These are phyloP conservation scores for Eupithecia vulgata DNA, from an alignment of 2,888 invertebrate species.

Conservation along the genomic window DNA sequence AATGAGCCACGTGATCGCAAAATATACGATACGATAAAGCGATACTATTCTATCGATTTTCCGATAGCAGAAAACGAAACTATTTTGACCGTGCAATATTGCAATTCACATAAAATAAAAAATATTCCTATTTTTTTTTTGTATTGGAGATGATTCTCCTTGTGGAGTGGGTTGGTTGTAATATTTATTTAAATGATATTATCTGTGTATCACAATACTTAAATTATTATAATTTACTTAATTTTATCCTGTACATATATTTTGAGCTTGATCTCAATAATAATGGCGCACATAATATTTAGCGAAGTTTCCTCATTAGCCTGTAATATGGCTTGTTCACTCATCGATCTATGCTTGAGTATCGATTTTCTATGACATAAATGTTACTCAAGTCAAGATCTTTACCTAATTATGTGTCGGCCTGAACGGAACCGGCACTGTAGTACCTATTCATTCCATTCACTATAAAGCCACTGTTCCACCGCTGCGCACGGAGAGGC, in stretches of 20 bases:
- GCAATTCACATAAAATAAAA: not conserved
- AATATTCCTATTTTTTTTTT: not conserved
- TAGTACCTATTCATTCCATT: not conserved
- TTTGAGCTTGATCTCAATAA: slow-evolving; percentile 34
- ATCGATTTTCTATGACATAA: too few species aligned
- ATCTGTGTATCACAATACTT: not conserved
- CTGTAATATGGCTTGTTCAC: too few species aligned
- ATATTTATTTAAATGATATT: not conserved
- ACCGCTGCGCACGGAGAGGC: too few species aligned
- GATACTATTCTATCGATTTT: not conserved
- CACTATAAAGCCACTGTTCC: not conserved
- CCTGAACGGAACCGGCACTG: not conserved
- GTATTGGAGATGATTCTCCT: not conserved
- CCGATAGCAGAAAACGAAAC: not conserved
- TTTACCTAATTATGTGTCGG: not conserved
- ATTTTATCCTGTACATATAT: slow-evolving; percentile 1
- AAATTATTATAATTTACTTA: not conserved
- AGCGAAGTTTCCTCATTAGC: not conserved
- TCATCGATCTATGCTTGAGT: too few species aligned
- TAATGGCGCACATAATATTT: not conserved
- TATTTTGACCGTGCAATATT: not conserved
- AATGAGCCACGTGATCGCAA: not conserved
- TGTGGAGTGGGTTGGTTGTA: not conserved
- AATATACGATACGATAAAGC: too few species aligned
- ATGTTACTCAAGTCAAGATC: too few species aligned